Evolutionary conservation across 1,140 invertebrate species (phyloP), one percentile per base, ranked within the genome.

Genomic region (Archivesica marissinica): DNA sequence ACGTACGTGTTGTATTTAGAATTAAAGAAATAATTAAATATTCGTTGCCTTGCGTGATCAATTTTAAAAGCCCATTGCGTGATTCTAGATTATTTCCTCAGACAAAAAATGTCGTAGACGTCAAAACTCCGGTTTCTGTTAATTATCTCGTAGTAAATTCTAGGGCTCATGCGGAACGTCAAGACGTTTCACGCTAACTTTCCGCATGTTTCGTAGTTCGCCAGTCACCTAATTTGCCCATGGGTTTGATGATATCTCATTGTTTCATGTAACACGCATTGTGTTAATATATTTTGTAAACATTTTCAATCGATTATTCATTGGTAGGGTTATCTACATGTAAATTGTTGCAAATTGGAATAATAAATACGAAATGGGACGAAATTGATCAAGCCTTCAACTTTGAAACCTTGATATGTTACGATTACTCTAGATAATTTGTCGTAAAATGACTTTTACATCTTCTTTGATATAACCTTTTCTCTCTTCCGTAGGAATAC

Each of bases 391-490:
- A 33, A 35, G 59, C 38, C 23, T 64, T 64, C 30, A 35, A 64
- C 59, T 64, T 64, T 64, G 30, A 35, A 64, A 33, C 30, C 38
- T 64, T 64, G 59, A 64, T 64, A 72, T n/a, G 25, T 20, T 15
- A 50, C 68, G 68, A 72, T 72, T 72, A 72, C 68, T 64, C 30
- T n/a, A 41, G 38, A 72, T 72, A 72, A 72, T 72, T 72, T 50
- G 68, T 47, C 23, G 39, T 72, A 72, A 72, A 72, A 47, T 13
- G 30, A 28, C 39, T 23, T 72, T 72, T 72, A 9, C 9, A 17
- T 25, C 39, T 7, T 35, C 68, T 72, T 72, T 72, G 68, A 72
- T 72, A 72, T 72, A 28, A 72, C 41, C 20, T 11, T 30, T 72
- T 72, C n/a, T 35, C 59, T 35, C 38, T 64, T 33, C 59, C 38